A percentile compares a stretch with the other conserved stretches of the same genome.
phyloP scores from a whole-genome alignment of 1,140 invertebrate species.

The Radopholus similis region DNA sequence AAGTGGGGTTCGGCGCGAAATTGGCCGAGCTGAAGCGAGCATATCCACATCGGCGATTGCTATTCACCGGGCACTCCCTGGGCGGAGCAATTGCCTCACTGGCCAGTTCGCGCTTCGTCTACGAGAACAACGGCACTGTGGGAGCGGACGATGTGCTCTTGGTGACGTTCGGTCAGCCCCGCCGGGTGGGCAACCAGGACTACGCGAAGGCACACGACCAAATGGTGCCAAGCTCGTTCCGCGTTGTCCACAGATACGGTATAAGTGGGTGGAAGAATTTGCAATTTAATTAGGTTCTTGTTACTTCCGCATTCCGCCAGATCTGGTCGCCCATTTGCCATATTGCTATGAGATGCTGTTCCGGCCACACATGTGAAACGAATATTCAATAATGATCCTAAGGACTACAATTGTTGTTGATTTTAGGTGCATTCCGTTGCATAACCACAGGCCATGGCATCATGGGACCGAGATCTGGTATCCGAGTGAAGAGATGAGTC shows the following conservation, averaged over 20 bases:
- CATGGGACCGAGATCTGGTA: conserved; percentile 55
- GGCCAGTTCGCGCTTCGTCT: conserved; percentile 47
- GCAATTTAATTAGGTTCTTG: too few species aligned
- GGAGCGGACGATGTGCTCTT: conserved; percentile 22
- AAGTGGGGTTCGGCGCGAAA: conserved; percentile 27
- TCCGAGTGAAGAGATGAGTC: conserved; percentile 16
- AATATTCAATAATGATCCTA: too few species aligned
- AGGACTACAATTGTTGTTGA: too few species aligned
- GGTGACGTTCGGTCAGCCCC: conserved; percentile 45
- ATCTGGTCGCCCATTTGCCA: conserved; percentile 44
- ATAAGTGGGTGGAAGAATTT: too few species aligned
- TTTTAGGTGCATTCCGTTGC: conserved; percentile 24
- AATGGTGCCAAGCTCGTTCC: conserved; percentile 41
- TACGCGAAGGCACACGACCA: conserved; percentile 37
- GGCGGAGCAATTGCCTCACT: conserved; percentile 41
- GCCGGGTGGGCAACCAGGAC: conserved; percentile 44
- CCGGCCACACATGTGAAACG: conserved; percentile 1
- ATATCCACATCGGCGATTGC: conserved; percentile 23
- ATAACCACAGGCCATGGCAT: conserved; percentile 41
- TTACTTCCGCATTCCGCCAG: not conserved
- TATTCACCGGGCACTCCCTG: conserved; percentile 46
- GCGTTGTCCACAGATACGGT: conserved; percentile 44
- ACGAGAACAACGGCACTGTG: conserved; percentile 19
- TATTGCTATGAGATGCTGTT: conserved; percentile 40
- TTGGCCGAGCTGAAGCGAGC: conserved; percentile 25